A percentile compares a stretch with the other conserved stretches of the same genome.
These are phyloP conservation scores for Sander lucioperca DNA, from an alignment of 2,113 vertebrate species.

Conservation along the genomic window DNA sequence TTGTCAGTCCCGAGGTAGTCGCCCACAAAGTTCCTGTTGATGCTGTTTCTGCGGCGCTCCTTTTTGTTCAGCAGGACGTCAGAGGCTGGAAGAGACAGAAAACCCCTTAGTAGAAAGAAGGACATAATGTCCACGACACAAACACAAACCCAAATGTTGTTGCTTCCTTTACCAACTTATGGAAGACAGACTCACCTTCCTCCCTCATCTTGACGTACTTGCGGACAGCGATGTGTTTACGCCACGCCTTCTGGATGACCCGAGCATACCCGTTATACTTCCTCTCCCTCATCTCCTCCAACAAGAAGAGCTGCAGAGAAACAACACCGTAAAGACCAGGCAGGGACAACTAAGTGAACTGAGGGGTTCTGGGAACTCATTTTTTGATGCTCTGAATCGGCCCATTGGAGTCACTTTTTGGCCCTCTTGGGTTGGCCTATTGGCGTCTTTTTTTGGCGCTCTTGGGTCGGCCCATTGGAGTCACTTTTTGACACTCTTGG, in stretches of 20 bases:
- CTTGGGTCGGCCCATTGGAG: too few relatives aligned
- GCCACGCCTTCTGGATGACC: slow-evolving; percentile 90
- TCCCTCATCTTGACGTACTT: slow-evolving; percentile 89
- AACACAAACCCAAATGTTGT: neutral
- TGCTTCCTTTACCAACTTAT: too few relatives aligned
- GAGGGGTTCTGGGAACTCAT: neutral
- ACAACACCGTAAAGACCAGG: neutral
- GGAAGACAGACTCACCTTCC: slow-evolving; percentile 76
- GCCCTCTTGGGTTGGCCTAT: too few relatives aligned
- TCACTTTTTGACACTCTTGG: too few relatives aligned
- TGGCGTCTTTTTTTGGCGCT: too few relatives aligned
- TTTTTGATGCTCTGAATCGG: too few relatives aligned
- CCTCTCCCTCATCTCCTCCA: slow-evolving; percentile 86
- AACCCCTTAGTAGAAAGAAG: neutral
- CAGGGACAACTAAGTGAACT: neutral
- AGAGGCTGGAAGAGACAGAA: slow-evolving; percentile 77
- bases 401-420: too few relatives aligned
- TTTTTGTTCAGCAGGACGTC: slow-evolving; percentile 89
- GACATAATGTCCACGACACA: neutral
- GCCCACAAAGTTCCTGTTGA: slow-evolving; percentile 89
- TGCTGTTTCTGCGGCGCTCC: slow-evolving; percentile 87
- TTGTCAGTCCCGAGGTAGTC: slow-evolving; percentile 88
- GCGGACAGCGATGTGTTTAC: slow-evolving; percentile 87
- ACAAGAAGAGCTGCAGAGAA: slow-evolving; percentile 79
- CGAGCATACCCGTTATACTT: slow-evolving; percentile 87